Conservation (phyloP, 2,113 vertebrate genomes). For the Sinosuthora webbiana region DNA sequence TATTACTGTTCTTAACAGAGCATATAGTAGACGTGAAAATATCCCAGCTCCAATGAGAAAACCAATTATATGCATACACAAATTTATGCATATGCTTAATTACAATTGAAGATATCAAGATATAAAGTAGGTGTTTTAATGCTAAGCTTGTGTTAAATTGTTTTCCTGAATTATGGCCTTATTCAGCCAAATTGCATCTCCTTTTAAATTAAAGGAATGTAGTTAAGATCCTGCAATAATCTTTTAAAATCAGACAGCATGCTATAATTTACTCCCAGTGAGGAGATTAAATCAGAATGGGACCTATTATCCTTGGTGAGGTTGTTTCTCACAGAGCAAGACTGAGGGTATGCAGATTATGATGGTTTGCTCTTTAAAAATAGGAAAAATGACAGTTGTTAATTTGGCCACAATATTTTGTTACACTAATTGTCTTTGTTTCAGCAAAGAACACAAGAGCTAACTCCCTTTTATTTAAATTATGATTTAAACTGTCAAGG, state of each 20-base stretch:
- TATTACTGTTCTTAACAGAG: not conserved
- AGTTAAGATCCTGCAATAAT: conserved; percentile 4
- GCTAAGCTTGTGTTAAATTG: not conserved
- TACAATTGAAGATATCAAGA: not conserved
- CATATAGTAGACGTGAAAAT: not conserved
- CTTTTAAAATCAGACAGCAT: not conserved
- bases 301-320: not conserved
- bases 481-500: not conserved
- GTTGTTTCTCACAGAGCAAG: not conserved
- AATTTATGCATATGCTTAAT: not conserved
- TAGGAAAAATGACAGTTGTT: not conserved
- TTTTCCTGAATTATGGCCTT: not conserved
- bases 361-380: not conserved
- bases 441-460: not conserved
- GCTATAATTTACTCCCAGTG: conserved; percentile 9
- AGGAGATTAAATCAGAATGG: conserved; percentile 1
- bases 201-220: conserved; percentile 11
- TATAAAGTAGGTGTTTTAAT: not conserved
- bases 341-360: not conserved
- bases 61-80: not conserved
- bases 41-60: not conserved
- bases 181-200: not conserved
- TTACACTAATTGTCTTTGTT: not conserved
- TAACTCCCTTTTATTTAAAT: not conserved
- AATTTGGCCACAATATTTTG: not conserved